A percentile compares a stretch with the other conserved stretches of the same genome.
Conservation (phyloP, 2,797 vertebrate species). For the Allobates femoralis region DNA sequence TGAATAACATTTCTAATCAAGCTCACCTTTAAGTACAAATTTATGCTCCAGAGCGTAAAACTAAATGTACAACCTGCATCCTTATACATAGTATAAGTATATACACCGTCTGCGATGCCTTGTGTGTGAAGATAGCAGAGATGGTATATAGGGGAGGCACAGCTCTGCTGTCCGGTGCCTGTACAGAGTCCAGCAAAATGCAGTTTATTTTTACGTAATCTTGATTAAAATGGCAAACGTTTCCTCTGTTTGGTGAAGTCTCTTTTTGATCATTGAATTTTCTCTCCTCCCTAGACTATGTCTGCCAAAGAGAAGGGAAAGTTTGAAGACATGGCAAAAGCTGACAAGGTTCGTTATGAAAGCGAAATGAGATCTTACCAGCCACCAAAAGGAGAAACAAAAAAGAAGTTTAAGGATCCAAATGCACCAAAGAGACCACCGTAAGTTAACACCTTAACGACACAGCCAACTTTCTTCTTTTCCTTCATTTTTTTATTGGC, state of each 20-base stretch:
- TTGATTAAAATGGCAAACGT: no score
- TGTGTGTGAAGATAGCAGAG: background rate
- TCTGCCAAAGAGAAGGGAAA: constrained; percentile 95
- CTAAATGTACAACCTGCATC: background rate
- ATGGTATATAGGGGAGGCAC: background rate
- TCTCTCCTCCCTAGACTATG: constrained; percentile 83
- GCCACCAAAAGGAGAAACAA: constrained; percentile 93
- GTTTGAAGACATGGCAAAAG: constrained; percentile 97
- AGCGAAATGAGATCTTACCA: constrained; percentile 95
- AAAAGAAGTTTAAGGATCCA: constrained; percentile 95
- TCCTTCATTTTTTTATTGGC: no score
- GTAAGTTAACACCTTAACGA: constrained; percentile 74
- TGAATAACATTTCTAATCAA: background rate
- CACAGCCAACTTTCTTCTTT: no score
- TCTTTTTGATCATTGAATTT: background rate
- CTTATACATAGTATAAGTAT: background rate
- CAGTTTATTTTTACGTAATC: background rate
- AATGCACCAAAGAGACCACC: constrained; percentile 98
- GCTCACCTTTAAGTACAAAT: background rate
- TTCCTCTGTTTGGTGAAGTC: no score
- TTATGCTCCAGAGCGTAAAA: background rate
- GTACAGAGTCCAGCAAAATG: no score
- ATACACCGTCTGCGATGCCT: no score
- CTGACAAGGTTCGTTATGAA: constrained; percentile 94
- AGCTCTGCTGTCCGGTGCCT: background rate